Conservation (phyloP, 2,113 vertebrate species). For the Thalassarche chlororhynchos region DNA sequence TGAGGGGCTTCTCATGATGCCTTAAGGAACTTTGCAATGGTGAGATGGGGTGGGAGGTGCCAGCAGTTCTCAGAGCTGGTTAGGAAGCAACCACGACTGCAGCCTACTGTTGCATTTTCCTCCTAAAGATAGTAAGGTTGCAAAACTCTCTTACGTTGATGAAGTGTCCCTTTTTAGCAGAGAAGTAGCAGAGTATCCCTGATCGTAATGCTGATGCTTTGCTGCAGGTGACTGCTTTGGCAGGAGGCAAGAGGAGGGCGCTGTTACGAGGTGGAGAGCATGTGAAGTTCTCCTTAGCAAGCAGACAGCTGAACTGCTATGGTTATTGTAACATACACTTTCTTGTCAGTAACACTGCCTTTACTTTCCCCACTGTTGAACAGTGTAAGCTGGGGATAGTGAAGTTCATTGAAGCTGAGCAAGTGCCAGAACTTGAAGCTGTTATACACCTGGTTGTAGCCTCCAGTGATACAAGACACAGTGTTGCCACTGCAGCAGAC, state of each 20-base stretch:
- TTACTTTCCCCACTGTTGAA: constrained; percentile 1
- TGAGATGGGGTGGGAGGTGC: not conserved
- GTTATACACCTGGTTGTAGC: constrained; percentile 95
- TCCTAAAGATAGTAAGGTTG: not conserved
- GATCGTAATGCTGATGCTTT: not conserved
- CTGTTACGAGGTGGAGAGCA: not conserved
- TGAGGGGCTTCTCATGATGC: not conserved
- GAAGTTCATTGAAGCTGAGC: constrained; percentile 95
- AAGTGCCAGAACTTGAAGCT: constrained; percentile 94
- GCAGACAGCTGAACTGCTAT: not conserved
- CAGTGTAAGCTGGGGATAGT: constrained; percentile 98
- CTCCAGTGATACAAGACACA: constrained; percentile 95
- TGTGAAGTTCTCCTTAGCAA: not conserved
- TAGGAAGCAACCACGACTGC: not conserved
- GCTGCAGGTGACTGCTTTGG: not conserved
- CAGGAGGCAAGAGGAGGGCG: not conserved
- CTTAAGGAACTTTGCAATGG: not conserved
- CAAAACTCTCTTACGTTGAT: not conserved
- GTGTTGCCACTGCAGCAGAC: constrained; percentile 96
- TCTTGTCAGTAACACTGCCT: not conserved
- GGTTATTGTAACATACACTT: rapidly evolving
- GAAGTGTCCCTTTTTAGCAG: not conserved
- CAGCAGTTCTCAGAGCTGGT: not conserved
- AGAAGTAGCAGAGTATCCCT: not conserved
- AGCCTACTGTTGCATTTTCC: not conserved